Conservation (phyloP, 2,888 invertebrate genomes). For the Sussaba pulchella region DNA sequence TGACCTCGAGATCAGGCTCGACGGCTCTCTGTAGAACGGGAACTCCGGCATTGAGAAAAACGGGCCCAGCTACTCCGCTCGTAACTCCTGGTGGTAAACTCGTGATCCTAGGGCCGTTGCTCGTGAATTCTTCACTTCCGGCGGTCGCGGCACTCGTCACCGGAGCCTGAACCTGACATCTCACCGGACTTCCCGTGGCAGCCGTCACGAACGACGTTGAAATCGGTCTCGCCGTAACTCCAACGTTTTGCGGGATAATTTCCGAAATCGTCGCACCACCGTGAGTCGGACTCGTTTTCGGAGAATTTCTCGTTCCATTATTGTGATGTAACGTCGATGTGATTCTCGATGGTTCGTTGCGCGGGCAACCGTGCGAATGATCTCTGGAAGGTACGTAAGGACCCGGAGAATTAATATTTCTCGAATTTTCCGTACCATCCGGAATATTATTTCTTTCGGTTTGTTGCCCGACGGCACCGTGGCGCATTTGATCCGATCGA, state of each 20-base stretch:
- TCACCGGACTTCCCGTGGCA: slow-evolving; percentile 74
- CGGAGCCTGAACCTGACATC: slow-evolving; percentile 82
- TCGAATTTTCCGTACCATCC: slow-evolving; percentile 70
- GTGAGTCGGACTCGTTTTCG: slow-evolving; percentile 83
- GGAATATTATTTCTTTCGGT: slow-evolving; percentile 72
- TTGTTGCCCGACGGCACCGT: slow-evolving; percentile 66
- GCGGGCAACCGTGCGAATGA: slow-evolving; percentile 60
- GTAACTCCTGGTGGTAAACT: slow-evolving; percentile 82
- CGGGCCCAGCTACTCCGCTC: slow-evolving; percentile 81
- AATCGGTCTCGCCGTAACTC: slow-evolving; percentile 72
- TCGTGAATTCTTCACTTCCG: slow-evolving; percentile 72
- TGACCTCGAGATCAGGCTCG: slow-evolving; percentile 73
- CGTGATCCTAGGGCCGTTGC: slow-evolving; percentile 80
- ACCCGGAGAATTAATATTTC: slow-evolving; percentile 72
- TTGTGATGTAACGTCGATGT: slow-evolving; percentile 81
- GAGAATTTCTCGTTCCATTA: slow-evolving; percentile 85
- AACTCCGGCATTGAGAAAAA: slow-evolving; percentile 80
- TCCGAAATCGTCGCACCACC: slow-evolving; percentile 70
- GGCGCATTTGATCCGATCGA: slow-evolving; percentile 75
- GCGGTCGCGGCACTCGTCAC: slow-evolving; percentile 79
- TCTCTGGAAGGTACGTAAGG: slow-evolving; percentile 58
- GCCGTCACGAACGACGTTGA: slow-evolving; percentile 66
- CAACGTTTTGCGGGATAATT: slow-evolving; percentile 67
- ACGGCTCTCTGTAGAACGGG: slow-evolving; percentile 78
- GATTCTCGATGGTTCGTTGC: slow-evolving; percentile 62